Evolutionary conservation across 2,888 invertebrate species (phyloP).

Genomic region (Stenodema calcarata): DNA sequence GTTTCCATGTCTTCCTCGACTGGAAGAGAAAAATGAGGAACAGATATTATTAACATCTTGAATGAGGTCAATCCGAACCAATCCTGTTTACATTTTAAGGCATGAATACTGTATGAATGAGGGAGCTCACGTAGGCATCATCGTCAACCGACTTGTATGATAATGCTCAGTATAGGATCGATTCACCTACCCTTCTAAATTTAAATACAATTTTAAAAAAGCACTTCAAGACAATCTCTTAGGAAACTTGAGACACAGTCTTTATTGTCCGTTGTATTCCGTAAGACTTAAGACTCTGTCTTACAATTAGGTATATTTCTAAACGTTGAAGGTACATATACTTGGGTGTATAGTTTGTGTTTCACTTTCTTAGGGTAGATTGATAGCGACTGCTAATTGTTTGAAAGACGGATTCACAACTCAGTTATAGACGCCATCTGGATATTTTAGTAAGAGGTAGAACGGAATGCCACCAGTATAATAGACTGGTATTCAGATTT

Average conservation of each 20-base stretch:
- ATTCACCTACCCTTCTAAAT: not conserved
- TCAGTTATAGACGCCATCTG: no score
- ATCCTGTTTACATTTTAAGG: not conserved
- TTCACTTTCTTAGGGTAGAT: no score
- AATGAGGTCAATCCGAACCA: slow-evolving; percentile 15
- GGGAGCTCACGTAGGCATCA: not conserved
- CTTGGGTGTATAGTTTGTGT: no score
- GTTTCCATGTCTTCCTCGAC: not conserved
- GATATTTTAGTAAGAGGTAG: not conserved
- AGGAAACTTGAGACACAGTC: no score
- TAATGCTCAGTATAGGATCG: not conserved
- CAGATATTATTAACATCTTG: not conserved
- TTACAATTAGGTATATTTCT: no score
- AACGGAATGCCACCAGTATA: not conserved
- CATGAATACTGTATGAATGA: not conserved
- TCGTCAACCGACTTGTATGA: not conserved
- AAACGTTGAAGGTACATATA: no score
- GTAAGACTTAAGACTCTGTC: no score
- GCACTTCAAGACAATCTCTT: not conserved
- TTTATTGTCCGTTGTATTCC: no score
- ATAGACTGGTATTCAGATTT: not conserved
- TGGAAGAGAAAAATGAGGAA: not conserved
- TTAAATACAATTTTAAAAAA: not conserved
- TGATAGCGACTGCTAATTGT: no score
- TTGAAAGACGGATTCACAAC: no score